Percentiles rank a stretch among this genome's conserved stretches.
phyloP scores from a whole-genome alignment of 2,888 invertebrate species.

The Lamellibrachia satsuma region DNA sequence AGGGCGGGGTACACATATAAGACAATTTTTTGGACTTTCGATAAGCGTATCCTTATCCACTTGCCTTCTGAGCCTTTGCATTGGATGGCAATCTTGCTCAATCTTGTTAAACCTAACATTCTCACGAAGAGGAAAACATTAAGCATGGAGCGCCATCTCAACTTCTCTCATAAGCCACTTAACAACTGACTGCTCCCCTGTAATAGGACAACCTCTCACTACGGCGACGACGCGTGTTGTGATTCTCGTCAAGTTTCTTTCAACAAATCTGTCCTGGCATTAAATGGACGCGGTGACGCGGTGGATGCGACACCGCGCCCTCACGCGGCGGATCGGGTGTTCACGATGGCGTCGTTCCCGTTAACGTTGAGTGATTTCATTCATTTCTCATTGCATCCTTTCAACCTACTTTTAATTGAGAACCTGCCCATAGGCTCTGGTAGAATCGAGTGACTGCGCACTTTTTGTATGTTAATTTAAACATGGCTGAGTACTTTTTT shows the following conservation, averaged over 20 bases:
- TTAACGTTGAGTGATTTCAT: neutral
- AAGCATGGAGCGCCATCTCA: too few relatives aligned
- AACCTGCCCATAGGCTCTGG: neutral
- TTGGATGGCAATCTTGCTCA: too few relatives aligned
- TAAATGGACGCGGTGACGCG: neutral
- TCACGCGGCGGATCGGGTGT: neutral
- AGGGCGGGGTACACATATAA: too few relatives aligned
- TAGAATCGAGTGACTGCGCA: neutral
- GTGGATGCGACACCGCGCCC: neutral
- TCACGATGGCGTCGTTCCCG: neutral
- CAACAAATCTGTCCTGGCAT: neutral
- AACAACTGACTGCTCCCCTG: neutral
- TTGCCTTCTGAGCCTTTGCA: too few relatives aligned
- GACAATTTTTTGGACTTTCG: too few relatives aligned
- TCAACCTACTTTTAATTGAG: neutral
- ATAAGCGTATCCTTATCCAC: too few relatives aligned
- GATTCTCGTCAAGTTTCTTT: neutral
- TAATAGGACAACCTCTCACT: neutral
- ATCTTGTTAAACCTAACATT: too few relatives aligned
- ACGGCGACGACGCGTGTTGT: neutral
- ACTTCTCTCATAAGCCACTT: too few relatives aligned
- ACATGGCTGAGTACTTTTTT: neutral
- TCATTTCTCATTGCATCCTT: neutral
- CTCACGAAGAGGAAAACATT: too few relatives aligned
- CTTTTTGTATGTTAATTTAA: neutral